These are phyloP conservation scores for Timema podura DNA, from an alignment of 2,888 invertebrate species.

Conservation along the genomic window DNA sequence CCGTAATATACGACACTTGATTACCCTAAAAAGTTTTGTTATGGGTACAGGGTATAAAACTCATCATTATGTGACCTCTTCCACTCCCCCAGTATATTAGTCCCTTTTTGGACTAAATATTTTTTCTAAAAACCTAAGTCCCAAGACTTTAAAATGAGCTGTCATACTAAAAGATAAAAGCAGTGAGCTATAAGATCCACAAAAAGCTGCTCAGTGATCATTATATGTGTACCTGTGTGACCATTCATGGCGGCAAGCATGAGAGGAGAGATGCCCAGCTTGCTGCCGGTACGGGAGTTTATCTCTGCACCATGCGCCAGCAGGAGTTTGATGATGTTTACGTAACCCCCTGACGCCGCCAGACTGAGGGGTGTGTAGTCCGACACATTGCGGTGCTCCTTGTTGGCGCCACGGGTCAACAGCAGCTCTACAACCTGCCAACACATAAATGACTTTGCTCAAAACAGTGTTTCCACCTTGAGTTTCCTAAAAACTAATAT, in stretches of 20 bases:
- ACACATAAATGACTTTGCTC: conserved; percentile 16
- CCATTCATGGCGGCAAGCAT: conserved; percentile 99
- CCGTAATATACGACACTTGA: no score
- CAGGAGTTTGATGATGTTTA: conserved; percentile 93
- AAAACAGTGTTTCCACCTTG: not conserved
- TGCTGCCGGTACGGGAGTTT: conserved; percentile 94
- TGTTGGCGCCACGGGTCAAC: conserved; percentile 86
- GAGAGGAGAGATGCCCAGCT: conserved; percentile 95
- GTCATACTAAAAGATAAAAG: no score
- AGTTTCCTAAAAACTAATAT: no score
- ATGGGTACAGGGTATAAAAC: no score
- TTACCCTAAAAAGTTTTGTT: no score
- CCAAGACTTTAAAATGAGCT: no score
- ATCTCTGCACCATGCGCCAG: conserved; percentile 95
- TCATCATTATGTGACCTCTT: no score
- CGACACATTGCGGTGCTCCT: conserved; percentile 96
- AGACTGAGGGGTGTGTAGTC: conserved; percentile 99
- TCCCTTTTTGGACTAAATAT: no score
- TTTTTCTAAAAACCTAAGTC: no score
- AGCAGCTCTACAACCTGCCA: conserved; percentile 79
- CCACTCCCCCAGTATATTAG: no score
- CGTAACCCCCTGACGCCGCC: conserved; percentile 97
- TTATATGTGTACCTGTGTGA: conserved; percentile 59
- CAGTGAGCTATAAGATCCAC: no score
- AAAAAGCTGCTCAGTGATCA: not conserved